Base-by-base conservation (phyloP, 2,888 invertebrate genomes). In the Pseudococcus longispinus region DNA sequence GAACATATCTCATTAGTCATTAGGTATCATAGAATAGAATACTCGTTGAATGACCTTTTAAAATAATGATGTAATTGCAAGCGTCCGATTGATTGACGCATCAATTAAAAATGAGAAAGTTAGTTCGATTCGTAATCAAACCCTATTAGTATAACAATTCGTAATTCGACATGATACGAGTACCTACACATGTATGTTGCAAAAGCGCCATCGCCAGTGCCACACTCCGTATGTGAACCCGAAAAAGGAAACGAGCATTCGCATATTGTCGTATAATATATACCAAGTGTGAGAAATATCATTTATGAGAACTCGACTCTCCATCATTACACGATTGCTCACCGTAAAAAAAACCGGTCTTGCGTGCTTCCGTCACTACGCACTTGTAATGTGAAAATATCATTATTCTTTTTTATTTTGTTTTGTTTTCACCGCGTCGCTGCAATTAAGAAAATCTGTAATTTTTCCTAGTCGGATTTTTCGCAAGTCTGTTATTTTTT, bases 271-370 rank as follows among this genome's bases (percentile, higher is more conserved):
- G 74, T 32, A 29, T 32, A 32, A 6, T 26, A 23, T 15, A 32
- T 32, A 29, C 9, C 15, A 60, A 29, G 74, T 74, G 74, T 74
- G 74, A 74, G 32, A 74, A 74, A 74, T 74, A 74, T 74, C 74
- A 74, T 74, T 32, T 74, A 74, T 74, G 74, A 74, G 74, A 74
- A 74, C 74, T 74, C 74, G 18, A 74, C 32, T 29, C 32, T 60
- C n/a, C 32, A n/a, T 74, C 74, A 74, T 74, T 74, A 74, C 74
- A 74, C 74, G 74, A 74, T 74, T 74, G 74, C 32, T 74, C 32
- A 74, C 74, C 74, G 74, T 32, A 32, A 32, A 74, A 32, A 74
- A 70, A 74, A 74, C 32, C 74, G 32, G 29, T 74, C 32, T 74
- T 32, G 74, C 74, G 74, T 74, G 32, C 29, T 74, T 74, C 74